Conservation (phyloP, 2,888 invertebrate genomes). For the Tenthredo mesomela region DNA sequence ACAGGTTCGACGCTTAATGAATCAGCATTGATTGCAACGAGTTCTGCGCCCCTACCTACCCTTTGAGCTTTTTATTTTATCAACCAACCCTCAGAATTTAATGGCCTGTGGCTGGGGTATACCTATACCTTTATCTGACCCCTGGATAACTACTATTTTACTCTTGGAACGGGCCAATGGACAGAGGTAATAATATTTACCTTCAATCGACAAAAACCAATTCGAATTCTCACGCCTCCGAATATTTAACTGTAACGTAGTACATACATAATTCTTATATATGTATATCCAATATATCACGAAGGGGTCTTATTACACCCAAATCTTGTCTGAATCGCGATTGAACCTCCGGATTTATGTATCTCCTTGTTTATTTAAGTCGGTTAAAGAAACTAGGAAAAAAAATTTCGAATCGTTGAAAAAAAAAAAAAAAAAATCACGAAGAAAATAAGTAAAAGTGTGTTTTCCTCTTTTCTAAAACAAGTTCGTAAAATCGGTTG, state of each 20-base stretch:
- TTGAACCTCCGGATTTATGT: neutral
- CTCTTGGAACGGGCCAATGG: slow-evolving; percentile 5
- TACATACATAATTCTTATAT: neutral
- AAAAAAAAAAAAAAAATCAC: neutral
- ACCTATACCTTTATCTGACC: neutral
- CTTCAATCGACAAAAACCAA: slow-evolving; percentile 28
- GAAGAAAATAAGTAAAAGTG: neutral
- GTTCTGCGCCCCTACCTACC: neutral
- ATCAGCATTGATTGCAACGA: slow-evolving; percentile 38
- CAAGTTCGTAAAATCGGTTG: neutral
- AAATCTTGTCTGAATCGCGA: neutral
- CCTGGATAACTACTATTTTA: neutral
- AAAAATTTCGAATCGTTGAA: neutral
- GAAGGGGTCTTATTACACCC: neutral
- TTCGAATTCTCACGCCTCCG: slow-evolving; percentile 14
- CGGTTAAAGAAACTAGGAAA: neutral
- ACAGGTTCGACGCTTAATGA: slow-evolving; percentile 35
- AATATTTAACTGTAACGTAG: neutral
- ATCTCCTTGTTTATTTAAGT: neutral
- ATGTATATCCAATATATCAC: neutral
- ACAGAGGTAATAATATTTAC: slow-evolving; percentile 34
- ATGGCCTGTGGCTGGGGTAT: neutral
- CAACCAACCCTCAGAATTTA: slow-evolving; percentile 16
- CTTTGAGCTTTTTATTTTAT: slow-evolving; percentile 42
- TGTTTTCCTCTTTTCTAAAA: too few relatives aligned